phyloP scores from a whole-genome alignment of 2,113 vertebrate species.

The Eupsittula cactorum region DNA sequence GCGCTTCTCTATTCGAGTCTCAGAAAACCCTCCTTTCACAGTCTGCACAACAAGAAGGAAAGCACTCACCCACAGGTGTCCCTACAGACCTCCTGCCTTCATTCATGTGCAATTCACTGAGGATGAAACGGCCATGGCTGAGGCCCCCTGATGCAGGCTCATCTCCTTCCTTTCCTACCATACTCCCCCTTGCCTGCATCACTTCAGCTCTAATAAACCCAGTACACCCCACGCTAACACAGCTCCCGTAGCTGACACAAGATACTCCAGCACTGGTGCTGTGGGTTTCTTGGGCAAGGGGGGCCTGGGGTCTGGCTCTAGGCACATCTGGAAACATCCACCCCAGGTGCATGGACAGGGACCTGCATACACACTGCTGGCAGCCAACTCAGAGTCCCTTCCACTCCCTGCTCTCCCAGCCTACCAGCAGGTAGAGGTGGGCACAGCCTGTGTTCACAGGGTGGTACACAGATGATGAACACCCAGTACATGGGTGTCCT shows the following conservation, averaged over 20 bases:
- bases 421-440: not conserved
- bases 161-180: not conserved
- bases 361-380: fast-evolving
- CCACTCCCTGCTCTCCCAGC: not conserved
- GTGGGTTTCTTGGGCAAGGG: not conserved
- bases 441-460: not conserved
- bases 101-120: not conserved
- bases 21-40: constrained; percentile 97
- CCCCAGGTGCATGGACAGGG: not conserved
- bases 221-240: fast-evolving
- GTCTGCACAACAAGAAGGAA: constrained; percentile 77
- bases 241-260: not conserved
- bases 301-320: not conserved
- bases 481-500: not conserved
- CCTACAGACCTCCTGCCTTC: not conserved
- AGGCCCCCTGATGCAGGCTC: not conserved
- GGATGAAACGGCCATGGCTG: not conserved
- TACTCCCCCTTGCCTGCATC: not conserved
- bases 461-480: not conserved
- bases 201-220: not conserved
- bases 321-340: not conserved
- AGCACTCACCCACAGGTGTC: not conserved
- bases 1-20: constrained; percentile 97
- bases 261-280: not conserved
- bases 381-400: not conserved